Conservation (phyloP, 2,888 invertebrate genomes). For the Helobdella robusta region DNA sequence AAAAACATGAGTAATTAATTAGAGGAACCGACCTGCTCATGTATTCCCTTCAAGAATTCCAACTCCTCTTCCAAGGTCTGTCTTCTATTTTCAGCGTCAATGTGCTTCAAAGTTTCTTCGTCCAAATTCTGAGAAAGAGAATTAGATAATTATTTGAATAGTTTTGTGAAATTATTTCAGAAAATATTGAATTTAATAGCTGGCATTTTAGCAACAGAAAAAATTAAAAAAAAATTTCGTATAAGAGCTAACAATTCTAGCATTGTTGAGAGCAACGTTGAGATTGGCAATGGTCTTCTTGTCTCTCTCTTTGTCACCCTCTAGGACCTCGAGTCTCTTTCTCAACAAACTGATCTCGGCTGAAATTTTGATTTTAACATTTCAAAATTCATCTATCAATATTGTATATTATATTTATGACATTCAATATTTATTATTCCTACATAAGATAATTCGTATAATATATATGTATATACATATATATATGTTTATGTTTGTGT, state of each 20-base stretch:
- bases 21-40: constrained; percentile 22
- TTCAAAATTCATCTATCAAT: too few relatives aligned
- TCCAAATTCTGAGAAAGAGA: constrained; percentile 12
- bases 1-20: too few relatives aligned
- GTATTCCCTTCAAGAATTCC: constrained; percentile 20
- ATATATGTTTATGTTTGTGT: too few relatives aligned
- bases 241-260: constrained; percentile 39
- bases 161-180: neutral
- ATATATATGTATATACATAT: too few relatives aligned
- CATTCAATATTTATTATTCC: too few relatives aligned
- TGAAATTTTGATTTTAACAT: too few relatives aligned
- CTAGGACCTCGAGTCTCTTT: constrained; percentile 43
- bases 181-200: neutral
- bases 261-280: constrained; percentile 41
- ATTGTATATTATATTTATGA: too few relatives aligned
- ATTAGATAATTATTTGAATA: neutral
- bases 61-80: constrained; percentile 23
- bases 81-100: constrained; percentile 21
- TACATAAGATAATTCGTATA: too few relatives aligned
- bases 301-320: constrained; percentile 43
- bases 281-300: constrained; percentile 48
- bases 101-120: constrained; percentile 21
- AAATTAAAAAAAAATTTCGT: neutral
- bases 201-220: neutral
- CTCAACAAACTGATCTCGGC: constrained; percentile 51